phyloP scores from a whole-genome alignment of 2,797 vertebrate species.

The Acanthornis magna region DNA sequence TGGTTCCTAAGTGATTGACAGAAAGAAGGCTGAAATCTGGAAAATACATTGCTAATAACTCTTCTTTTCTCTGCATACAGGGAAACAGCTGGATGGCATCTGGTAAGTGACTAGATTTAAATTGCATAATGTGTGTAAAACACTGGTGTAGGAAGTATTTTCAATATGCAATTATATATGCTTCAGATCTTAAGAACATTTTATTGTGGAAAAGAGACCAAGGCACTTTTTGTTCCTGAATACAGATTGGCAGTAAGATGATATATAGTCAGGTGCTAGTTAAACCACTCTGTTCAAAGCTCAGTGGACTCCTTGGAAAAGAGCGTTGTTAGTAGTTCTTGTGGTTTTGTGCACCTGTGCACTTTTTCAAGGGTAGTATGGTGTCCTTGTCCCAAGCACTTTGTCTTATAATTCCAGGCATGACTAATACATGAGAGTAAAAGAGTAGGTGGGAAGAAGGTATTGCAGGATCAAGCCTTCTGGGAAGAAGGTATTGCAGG shows the following conservation, averaged over 20 bases:
- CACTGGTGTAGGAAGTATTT: background rate
- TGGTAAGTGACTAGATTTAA: constrained; percentile 83
- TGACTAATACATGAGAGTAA: background rate
- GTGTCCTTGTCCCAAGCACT: background rate
- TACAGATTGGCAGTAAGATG: background rate
- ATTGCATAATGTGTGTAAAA: background rate
- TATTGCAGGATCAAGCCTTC: background rate
- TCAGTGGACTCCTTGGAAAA: background rate
- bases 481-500: background rate
- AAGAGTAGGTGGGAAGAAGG: background rate
- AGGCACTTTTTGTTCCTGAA: background rate
- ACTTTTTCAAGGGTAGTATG: background rate
- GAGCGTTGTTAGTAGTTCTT: background rate
- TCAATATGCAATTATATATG: background rate
- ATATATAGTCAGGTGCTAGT: background rate
- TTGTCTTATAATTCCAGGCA: background rate
- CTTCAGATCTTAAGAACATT: background rate
- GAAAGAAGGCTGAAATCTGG: background rate
- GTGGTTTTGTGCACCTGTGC: background rate
- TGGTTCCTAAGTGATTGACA: background rate
- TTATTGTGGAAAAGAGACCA: background rate
- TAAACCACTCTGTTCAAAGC: background rate
- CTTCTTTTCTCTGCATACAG: constrained; percentile 81
- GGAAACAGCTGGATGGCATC: constrained; percentile 97
- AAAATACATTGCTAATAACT: background rate